Evolutionary conservation across 2,113 vertebrate genomes (phyloP), one percentile per base, ranked within the genome.

Genomic region (Cinclus cinclus): DNA sequence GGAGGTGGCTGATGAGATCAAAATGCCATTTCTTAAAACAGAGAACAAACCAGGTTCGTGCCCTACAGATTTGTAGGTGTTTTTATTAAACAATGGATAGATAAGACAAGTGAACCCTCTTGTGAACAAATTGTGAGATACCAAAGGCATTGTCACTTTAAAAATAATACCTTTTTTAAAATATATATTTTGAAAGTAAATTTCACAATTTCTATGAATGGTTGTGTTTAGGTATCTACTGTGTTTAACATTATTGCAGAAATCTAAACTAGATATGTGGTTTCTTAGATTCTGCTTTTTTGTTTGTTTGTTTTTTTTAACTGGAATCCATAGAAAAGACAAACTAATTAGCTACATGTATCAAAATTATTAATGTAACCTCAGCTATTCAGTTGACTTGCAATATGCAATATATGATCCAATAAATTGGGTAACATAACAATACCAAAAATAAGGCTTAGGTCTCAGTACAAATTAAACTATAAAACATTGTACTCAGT

Each of bases 291-390:
- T 62, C 47, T 33, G 47, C 13, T 7, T 24, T 53, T 89, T 96
- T 37, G 35, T 37, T 37, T 37, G 35, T 37, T 37, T 37, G 35
- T 37, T 93, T 74, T 91, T 85, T 81, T 88, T 73, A 46, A 95
- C 70, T 75, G 44, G 74, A 64, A 95, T 90, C 62, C 77, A 31
- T 28, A 85, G 80, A 84, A 97, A 97, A 96, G 81, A 88, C 83
- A 95, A 96, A 95, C 80, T 97, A 98, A 98, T 97, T 97, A 97
- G 82, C 79, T 64, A 86, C 87, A 95, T 97, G 91, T 85, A 97
- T 98, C 96, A 97, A 97, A 96, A 97, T 96, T 97, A 96, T 95
- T 95, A 89, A 96, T 90, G 67, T 87, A 96, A 96, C 65, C 89
- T 89, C 92, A 96, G 91, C 95, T 96, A 94, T 91, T 97, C 94